These are phyloP conservation scores for Aphelenchoides bicaudatus DNA, from an alignment of 2,888 invertebrate species.

Conservation along the genomic window DNA sequence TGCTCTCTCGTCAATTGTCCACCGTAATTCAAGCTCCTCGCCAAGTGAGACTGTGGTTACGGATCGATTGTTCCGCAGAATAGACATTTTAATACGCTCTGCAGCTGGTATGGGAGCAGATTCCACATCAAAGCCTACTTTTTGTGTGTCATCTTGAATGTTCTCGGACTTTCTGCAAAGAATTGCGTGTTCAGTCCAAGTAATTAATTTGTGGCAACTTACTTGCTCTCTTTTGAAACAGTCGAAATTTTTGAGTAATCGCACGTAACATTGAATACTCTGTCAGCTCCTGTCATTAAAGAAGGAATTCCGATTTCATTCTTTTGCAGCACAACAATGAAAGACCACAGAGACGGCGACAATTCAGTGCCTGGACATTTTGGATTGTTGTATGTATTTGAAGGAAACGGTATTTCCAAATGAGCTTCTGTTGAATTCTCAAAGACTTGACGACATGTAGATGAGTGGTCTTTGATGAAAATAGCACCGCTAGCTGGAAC, in stretches of 20 bases:
- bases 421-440: conserved; percentile 36
- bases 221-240: neutral
- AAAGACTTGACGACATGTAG: conserved; percentile 34
- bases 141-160: conserved; percentile 14
- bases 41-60: conserved; percentile 51
- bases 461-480: conserved; percentile 48
- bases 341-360: conserved; percentile 52
- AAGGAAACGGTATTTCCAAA: conserved; percentile 53
- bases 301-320: conserved; percentile 51
- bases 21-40: conserved; percentile 48
- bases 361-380: conserved; percentile 51
- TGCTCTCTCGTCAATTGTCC: conserved; percentile 36
- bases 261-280: conserved; percentile 58
- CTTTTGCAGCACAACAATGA: conserved; percentile 54
- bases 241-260: conserved; percentile 45
- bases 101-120: conserved; percentile 14
- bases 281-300: conserved; percentile 53
- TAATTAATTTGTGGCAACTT: conserved; percentile 1
- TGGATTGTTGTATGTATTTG: conserved; percentile 41
- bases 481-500: conserved; percentile 49
- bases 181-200: neutral
- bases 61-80: conserved; percentile 46
- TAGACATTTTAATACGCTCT: conserved; percentile 47
- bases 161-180: neutral
- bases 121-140: conserved; percentile 18